Percentiles rank a stretch among this genome's conserved stretches.
Conservation (phyloP, 1,140 invertebrate species). For the Solen grandis region DNA sequence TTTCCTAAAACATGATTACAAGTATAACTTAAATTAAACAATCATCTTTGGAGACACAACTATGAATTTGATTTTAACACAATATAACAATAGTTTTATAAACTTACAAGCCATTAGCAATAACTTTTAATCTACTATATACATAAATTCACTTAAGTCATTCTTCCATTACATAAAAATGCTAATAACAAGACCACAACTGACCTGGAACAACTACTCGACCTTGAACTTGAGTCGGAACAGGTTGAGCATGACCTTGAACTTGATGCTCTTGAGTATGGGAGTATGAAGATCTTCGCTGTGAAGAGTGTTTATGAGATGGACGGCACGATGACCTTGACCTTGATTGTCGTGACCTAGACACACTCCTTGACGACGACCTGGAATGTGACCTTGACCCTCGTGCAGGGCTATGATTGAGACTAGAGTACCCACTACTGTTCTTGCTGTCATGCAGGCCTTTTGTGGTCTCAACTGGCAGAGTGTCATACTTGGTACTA, state of each 20-base stretch:
- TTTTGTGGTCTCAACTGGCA: constrained; percentile 13
- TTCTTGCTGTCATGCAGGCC: constrained; percentile 55
- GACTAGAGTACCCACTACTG: constrained; percentile 63
- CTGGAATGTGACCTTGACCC: constrained; percentile 11
- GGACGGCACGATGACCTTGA: constrained; percentile 76
- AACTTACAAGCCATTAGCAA: too few species aligned
- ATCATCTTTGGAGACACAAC: too few species aligned
- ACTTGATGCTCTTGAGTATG: constrained; percentile 50
- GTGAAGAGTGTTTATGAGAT: constrained; percentile 63
- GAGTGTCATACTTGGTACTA: constrained; percentile 71
- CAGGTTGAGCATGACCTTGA: constrained; percentile 6
- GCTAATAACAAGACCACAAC: too few species aligned
- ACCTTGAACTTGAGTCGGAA: constrained; percentile 65
- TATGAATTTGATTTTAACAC: too few species aligned
- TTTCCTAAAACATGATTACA: too few species aligned
- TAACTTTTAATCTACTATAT: too few species aligned
- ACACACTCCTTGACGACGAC: constrained; percentile 41
- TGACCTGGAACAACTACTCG: constrained; percentile 28
- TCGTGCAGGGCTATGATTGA: constrained; percentile 44
- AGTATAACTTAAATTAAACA: too few species aligned
- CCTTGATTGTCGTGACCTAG: constrained; percentile 50
- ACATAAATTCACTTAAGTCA: too few species aligned
- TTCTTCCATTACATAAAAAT: too few species aligned
- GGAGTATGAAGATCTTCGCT: constrained; percentile 57
- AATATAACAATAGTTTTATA: too few species aligned